Conservation (phyloP, 2,797 vertebrate genomes). For the Siniperca obscura region DNA sequence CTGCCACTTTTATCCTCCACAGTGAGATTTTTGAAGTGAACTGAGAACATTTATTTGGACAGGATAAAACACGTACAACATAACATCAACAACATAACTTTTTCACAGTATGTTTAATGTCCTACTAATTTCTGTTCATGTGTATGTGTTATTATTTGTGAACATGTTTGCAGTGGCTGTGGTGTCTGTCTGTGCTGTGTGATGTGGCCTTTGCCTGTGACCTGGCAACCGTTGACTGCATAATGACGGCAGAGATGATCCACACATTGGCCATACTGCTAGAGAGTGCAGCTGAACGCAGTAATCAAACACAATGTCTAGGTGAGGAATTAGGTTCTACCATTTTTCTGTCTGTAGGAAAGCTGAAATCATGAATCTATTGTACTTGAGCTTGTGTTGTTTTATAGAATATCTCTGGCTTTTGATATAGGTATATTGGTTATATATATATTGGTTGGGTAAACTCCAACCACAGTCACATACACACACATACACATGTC, state of each 20-base stretch:
- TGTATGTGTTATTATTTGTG: slow-evolving; percentile 24
- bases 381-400: background rate
- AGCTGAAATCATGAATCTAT: background rate
- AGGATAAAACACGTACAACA: background rate
- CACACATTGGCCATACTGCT: slow-evolving; percentile 84
- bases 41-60: background rate
- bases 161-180: slow-evolving; percentile 86
- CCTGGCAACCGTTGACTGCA: slow-evolving; percentile 79
- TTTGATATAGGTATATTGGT: no score
- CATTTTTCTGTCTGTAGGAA: background rate
- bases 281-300: slow-evolving; percentile 82
- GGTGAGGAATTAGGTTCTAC: slow-evolving; percentile 36
- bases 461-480: background rate
- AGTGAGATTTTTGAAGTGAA: background rate
- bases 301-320: slow-evolving; percentile 15
- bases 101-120: background rate
- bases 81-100: no score
- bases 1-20: background rate
- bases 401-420: background rate
- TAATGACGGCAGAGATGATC: slow-evolving; percentile 87
- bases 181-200: slow-evolving; percentile 88
- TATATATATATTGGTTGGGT: no score
- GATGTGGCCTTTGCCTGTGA: slow-evolving; percentile 86
- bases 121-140: background rate
- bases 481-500: background rate